A percentile compares a stretch with the other conserved stretches of the same genome.
Conservation (phyloP, 2,113 vertebrate genomes). For the Thalassoma bifasciatum region DNA sequence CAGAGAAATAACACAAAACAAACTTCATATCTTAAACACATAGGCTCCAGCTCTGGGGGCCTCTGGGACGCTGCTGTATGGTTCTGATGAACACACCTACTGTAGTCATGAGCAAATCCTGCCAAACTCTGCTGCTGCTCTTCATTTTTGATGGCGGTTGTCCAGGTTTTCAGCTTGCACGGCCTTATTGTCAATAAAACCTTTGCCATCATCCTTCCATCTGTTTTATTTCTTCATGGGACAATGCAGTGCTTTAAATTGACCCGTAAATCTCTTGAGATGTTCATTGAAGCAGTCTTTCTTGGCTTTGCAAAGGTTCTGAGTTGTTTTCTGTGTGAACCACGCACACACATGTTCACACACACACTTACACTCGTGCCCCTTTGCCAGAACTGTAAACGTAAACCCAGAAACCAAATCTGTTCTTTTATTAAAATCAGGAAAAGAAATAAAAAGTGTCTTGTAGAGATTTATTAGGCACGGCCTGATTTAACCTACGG, state of each 20-base stretch:
- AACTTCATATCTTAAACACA: slow-evolving; percentile 25
- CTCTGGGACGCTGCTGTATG: slow-evolving; percentile 12
- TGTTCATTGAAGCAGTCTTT: slow-evolving; percentile 41
- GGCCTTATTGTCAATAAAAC: slow-evolving; percentile 28
- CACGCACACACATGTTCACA: slow-evolving; percentile 6
- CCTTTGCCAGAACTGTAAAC: slow-evolving; percentile 5
- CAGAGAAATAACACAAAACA: slow-evolving; percentile 27
- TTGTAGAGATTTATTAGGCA: slow-evolving; percentile 1
- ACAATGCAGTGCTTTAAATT: slow-evolving; percentile 56
- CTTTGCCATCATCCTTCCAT: slow-evolving; percentile 52
- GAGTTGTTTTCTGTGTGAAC: slow-evolving; percentile 34
- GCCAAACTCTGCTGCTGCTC: slow-evolving; percentile 44
- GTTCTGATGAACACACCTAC: slow-evolving; percentile 48
- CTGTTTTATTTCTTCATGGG: slow-evolving; percentile 70
- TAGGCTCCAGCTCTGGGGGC: neutral
- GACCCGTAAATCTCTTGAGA: slow-evolving; percentile 49
- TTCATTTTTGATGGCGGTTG: slow-evolving; percentile 52
- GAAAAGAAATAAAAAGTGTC: slow-evolving; percentile 9
- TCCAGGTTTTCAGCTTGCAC: slow-evolving; percentile 46
- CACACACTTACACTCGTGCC: slow-evolving; percentile 1
- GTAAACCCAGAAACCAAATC: slow-evolving; percentile 23
- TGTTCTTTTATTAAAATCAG: slow-evolving; percentile 13
- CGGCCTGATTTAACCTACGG: slow-evolving; percentile 19
- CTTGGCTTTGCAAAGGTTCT: slow-evolving; percentile 45
- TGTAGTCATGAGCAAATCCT: slow-evolving; percentile 7